Evolutionary conservation across 2,113 vertebrate species (phyloP).

Genomic region (Gulo gulo): DNA sequence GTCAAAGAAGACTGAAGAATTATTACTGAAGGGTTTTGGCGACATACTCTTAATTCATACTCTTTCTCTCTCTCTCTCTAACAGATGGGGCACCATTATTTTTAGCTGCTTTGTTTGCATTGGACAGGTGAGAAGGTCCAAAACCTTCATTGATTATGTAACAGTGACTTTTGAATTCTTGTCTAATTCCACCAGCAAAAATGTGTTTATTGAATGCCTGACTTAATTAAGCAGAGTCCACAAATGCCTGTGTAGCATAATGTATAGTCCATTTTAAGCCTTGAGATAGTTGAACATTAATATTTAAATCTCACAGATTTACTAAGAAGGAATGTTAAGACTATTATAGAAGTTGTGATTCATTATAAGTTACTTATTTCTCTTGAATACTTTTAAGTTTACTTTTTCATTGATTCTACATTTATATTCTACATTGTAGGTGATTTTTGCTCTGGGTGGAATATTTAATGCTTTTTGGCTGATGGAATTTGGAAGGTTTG

Average conservation of each 20-base stretch:
- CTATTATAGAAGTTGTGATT: not conserved
- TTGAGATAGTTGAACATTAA: not conserved
- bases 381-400: constrained; percentile 30
- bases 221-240: not conserved
- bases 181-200: not conserved
- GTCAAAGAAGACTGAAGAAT: not conserved
- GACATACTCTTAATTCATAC: not conserved
- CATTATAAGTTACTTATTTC: not conserved
- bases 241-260: not conserved
- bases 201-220: not conserved
- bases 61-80: constrained; percentile 10
- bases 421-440: constrained; percentile 78
- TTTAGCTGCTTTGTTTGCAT: constrained; percentile 94
- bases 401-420: not conserved
- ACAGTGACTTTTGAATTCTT: not conserved
- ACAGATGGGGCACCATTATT: constrained; percentile 93
- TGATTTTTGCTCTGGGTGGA: constrained; percentile 93
- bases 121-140: constrained; percentile 89
- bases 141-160: not conserved
- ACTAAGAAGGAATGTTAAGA: not conserved
- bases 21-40: not conserved
- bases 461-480: constrained; percentile 91
- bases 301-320: constrained; percentile 42
- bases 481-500: constrained; percentile 93
- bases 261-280: not conserved